These are phyloP conservation scores for Trichonephila inaurata DNA, from an alignment of 1,140 invertebrate genomes.

Conservation along the genomic window DNA sequence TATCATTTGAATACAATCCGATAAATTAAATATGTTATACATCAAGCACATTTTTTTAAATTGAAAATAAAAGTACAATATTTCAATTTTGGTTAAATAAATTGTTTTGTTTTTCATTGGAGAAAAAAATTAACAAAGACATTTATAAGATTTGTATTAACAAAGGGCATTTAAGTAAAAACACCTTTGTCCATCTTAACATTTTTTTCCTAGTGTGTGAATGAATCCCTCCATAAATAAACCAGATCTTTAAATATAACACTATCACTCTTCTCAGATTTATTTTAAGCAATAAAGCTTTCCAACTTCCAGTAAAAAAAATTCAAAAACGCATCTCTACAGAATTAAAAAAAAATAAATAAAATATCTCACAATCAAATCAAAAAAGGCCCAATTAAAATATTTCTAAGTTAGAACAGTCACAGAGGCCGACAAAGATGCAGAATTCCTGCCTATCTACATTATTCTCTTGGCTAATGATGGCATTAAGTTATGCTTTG, in stretches of 20 bases:
- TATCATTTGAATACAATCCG: too few species aligned
- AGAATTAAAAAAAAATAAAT: background rate
- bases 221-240: background rate
- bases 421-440: background rate
- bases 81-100: too few species aligned
- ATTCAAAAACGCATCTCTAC: background rate
- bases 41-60: too few species aligned
- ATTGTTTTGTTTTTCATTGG: too few species aligned
- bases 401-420: constrained; percentile 18
- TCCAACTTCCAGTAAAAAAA: background rate
- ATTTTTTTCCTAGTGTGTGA: background rate
- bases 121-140: too few species aligned
- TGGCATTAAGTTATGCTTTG: constrained; percentile 2
- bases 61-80: too few species aligned
- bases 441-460: background rate
- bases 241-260: background rate
- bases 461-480: constrained; percentile 26
- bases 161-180: background rate
- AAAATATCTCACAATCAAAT: background rate
- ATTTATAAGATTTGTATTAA: too few species aligned
- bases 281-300: constrained; percentile 8
- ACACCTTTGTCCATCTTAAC: background rate
- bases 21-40: too few species aligned
- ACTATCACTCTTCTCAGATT: background rate
- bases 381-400: constrained; percentile 23